Base-by-base conservation (phyloP, 2,888 invertebrate genomes). In the Drosophila neutralis region DNA sequence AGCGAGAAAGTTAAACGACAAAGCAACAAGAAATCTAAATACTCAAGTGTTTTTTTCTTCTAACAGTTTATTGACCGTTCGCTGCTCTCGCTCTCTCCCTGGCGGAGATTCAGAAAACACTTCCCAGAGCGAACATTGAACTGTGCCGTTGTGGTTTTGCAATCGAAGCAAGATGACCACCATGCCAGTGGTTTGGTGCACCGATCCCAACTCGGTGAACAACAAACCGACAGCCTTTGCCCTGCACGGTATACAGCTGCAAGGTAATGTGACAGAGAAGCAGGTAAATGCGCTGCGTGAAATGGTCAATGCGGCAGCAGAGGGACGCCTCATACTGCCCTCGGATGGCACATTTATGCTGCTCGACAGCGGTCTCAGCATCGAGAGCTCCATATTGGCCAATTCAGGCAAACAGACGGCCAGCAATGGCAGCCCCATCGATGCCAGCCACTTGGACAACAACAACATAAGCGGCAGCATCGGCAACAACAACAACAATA, bases 141-240 rank as follows among this genome's bases (percentile, higher is more conserved):
- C 66, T 57, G 62, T 24, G 62, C 33, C n/a, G 13, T 48, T 36
- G 61, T 38, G 29, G 53, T 58, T 67, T 52, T 54, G 42, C 35
- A 68, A 64, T 51, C 52, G 75, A 85, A 86, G 36, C 80, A 90
- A 51, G 70, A 93, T 93, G 93, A 88, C 93, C 74, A 90, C 93
- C 76, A 93, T 93, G 91, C 93, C 93, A 42, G 93, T 93, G 59
- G 93, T 93, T 59, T 93, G 93, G 93, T 93, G 93, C 76, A 92
- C 93, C 74, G 93, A 93, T 88, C 93, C 93, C 42, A 93, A 93
- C 80, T 93, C 93, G 89, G 92, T 92, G 54, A 93, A 92, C 81
- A 92, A 92, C 69, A 93, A 93, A 70, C 93, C 93, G 27, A 92
- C 92, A 36, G 93, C 93, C 56, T 93, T 93, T 76, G 92, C 93